Base-by-base conservation (phyloP, 2,113 vertebrate species). In the Ceyx margarethae region DNA sequence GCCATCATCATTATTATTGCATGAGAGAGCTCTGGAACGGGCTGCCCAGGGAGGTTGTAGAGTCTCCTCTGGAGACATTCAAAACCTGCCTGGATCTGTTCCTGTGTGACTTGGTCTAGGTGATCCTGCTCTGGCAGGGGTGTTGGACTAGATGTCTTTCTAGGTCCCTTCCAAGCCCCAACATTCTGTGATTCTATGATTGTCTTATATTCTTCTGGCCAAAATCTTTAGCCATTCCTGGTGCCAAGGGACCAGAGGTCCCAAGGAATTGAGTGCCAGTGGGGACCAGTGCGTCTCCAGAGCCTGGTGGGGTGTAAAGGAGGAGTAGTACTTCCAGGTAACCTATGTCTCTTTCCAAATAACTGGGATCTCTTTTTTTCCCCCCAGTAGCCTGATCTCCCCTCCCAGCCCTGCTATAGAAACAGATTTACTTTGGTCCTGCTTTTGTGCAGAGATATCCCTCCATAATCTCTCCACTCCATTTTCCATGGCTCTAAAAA, bases 401-500 rank as follows among this genome's bases (percentile, higher is more conserved):
- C 43, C 61, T 83, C n/a, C 28, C 53, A 81, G 66, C 78, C 73
- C 5, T 13, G 26, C 68, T 42, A 12, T 15, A 69, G 81, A 85
- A 58, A 57, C 35, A 96, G 80, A 46, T 86, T 67, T 83, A 35
- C 33, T 33, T 67, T 62, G 72, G 50, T 28, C 60, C 57, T 4
- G 45, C 71, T 83, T 94, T 92, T 95, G 89, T 96, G 74, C 65
- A 65, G 51, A 60, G 21, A 56, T 64, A 79, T 83, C 87, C 89
- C 64, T 73, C 71, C 43, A 10, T 91, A 89, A 94, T 96, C 94
- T 95, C 81, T 65, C 26, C 53, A 26, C 23, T 79, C 50, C 23
- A 2, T 87, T 95, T 79, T 72, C 56, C 90, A 81, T 40, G 89
- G 48, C 72, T 91, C 95, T 93, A 71, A 76, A 87, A 89, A 93